Evolutionary conservation across 2,888 invertebrate genomes (phyloP).

Genomic region (Monopis laevigella): DNA sequence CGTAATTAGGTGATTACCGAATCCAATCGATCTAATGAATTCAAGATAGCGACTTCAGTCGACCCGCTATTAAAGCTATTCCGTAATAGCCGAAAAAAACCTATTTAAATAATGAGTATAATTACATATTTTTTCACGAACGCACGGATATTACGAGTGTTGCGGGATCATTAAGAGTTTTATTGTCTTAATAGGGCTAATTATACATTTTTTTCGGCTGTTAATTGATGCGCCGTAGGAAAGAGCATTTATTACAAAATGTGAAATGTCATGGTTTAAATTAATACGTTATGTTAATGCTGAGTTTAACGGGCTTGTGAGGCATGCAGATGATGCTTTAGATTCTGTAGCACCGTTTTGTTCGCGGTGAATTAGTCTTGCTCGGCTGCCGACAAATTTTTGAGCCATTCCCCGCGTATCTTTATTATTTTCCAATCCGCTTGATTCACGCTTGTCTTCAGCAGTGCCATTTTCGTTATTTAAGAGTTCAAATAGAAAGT

Average conservation of each 20-base stretch:
- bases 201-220: slow-evolving; percentile 65
- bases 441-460: background rate
- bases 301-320: slow-evolving; percentile 52
- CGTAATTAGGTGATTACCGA: slow-evolving; percentile 66
- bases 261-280: slow-evolving; percentile 66
- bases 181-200: slow-evolving; percentile 67
- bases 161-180: slow-evolving; percentile 66
- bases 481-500: no score
- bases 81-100: slow-evolving; percentile 57
- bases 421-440: background rate
- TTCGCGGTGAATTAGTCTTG: slow-evolving; percentile 58
- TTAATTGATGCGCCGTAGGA: slow-evolving; percentile 63
- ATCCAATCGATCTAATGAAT: slow-evolving; percentile 66
- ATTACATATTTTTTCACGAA: slow-evolving; percentile 64
- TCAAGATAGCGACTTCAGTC: slow-evolving; percentile 54
- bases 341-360: slow-evolving; percentile 50
- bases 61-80: slow-evolving; percentile 54
- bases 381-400: slow-evolving; percentile 26
- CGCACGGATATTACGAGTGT: slow-evolving; percentile 60
- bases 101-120: slow-evolving; percentile 67
- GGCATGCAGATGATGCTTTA: slow-evolving; percentile 44
- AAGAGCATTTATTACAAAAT: slow-evolving; percentile 64
- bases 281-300: slow-evolving; percentile 63
- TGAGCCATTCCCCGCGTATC: background rate
- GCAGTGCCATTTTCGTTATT: background rate